Evolutionary conservation across 2,113 vertebrate genomes (phyloP), one percentile per base, ranked within the genome.

Genomic region (Prunella fulvescens): DNA sequence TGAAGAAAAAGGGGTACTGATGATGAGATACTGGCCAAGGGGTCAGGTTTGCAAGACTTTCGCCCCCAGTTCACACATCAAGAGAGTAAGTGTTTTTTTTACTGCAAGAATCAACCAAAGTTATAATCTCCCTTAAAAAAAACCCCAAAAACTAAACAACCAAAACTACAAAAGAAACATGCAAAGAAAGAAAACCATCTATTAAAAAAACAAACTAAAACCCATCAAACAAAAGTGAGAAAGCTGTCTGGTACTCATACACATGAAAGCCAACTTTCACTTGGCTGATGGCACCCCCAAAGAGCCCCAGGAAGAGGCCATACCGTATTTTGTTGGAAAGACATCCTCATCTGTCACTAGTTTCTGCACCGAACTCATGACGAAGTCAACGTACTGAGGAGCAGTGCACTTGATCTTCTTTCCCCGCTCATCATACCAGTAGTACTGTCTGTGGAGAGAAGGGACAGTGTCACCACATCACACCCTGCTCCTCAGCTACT

Each of bases 321-420:
- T 97, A 99, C 99, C 99, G 0, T 99, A 99, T 98, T 99, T 99
- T 20, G 99, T 99, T 42, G 99, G 99, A 88, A 99, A 99, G 96
- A 99, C 98, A 11, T 99, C 99, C 97, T 99, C 99, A 28, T 99
- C 99, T 6, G 99, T 99, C 97, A 99, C 99, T 97, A 99, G 98
- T 86, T 99, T 99, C 98, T 99, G 99, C 98, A 99, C 99, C 2
- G 99, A 99, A 92, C 99, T 99, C 99, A 99, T 99, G 93, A 99
- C 99, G 1, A 99, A 99, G 98, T 99, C 99, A 20, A 99, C 99
- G 14, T 99, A 99, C 97, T 99, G 99, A 22, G 99, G 99, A 65
- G 99, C 99, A 7, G 99, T 99, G 98, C 99, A 99, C 96, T 99
- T 99, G 42, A 99, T 98, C 98, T 99, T 99, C 98, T 99, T 99